Evolutionary conservation across 2,113 vertebrate species (phyloP).

Genomic region (Paradisaea rubra): DNA sequence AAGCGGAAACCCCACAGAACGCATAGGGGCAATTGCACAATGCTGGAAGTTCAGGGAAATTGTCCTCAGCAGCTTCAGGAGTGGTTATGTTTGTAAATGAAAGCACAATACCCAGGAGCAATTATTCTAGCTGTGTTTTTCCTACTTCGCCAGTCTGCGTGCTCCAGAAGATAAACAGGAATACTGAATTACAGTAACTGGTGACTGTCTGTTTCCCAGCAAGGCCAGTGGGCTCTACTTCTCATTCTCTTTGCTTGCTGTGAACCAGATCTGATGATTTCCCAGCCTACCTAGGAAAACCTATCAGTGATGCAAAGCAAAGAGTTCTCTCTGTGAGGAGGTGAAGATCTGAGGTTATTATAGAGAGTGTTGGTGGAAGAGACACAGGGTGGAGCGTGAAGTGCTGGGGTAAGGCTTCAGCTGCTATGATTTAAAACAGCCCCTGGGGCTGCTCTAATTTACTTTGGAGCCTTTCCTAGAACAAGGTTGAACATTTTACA

Average conservation of each 20-base stretch:
- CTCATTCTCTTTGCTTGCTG: background rate
- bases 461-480: slow-evolving; percentile 50
- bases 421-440: slow-evolving; percentile 50
- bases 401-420: background rate
- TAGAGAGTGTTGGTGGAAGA: background rate
- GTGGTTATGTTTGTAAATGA: background rate
- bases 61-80: background rate
- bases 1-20: background rate
- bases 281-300: background rate
- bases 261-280: background rate
- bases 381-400: background rate
- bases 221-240: background rate
- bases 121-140: slow-evolving; percentile 19
- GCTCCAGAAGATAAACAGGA: background rate
- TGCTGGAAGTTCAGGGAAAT: background rate
- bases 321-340: background rate
- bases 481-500: slow-evolving; percentile 34
- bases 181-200: background rate
- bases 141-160: background rate
- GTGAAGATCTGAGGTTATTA: background rate
- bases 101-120: slow-evolving; percentile 15
- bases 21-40: background rate
- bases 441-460: slow-evolving; percentile 34
- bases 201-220: background rate
- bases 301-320: background rate